phyloP scores from a whole-genome alignment of 1,140 invertebrate genomes.

The Plectus sambesii region DNA sequence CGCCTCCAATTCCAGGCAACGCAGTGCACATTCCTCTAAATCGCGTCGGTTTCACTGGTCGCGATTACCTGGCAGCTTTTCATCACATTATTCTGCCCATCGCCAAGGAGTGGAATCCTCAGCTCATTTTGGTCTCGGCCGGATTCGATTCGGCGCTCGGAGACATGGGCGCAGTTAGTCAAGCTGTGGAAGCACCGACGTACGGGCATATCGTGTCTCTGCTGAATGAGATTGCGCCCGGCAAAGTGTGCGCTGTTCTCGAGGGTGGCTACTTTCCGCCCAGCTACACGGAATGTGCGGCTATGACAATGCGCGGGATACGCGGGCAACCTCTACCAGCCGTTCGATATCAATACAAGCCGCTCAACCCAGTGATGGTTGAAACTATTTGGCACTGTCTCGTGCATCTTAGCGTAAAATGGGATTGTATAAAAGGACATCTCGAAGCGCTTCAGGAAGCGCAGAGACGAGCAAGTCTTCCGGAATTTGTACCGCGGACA shows the following conservation, averaged over 20 bases:
- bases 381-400: conserved; percentile 26
- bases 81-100: conserved; percentile 24
- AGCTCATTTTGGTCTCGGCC: conserved; percentile 17
- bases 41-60: conserved; percentile 23
- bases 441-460: too few relatives aligned
- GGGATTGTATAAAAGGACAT: too few relatives aligned
- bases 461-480: too few relatives aligned
- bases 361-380: conserved; percentile 8
- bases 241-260: conserved; percentile 17
- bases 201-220: conserved; percentile 22
- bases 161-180: conserved; percentile 22
- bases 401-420: too few relatives aligned
- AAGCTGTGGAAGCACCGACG: conserved; percentile 24
- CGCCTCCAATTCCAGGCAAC: conserved; percentile 11
- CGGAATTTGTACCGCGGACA: too few relatives aligned
- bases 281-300: conserved; percentile 21
- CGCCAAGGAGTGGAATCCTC: conserved; percentile 17
- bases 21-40: conserved; percentile 20
- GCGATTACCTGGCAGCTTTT: conserved; percentile 22
- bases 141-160: conserved; percentile 26
- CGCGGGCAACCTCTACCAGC: conserved; percentile 10
- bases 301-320: conserved; percentile 21
- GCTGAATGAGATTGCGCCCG: conserved; percentile 17
- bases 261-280: conserved; percentile 25
- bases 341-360: conserved; percentile 6